Conservation (phyloP, 2,113 vertebrate genomes). For the Gnathonemus longibarbis region DNA sequence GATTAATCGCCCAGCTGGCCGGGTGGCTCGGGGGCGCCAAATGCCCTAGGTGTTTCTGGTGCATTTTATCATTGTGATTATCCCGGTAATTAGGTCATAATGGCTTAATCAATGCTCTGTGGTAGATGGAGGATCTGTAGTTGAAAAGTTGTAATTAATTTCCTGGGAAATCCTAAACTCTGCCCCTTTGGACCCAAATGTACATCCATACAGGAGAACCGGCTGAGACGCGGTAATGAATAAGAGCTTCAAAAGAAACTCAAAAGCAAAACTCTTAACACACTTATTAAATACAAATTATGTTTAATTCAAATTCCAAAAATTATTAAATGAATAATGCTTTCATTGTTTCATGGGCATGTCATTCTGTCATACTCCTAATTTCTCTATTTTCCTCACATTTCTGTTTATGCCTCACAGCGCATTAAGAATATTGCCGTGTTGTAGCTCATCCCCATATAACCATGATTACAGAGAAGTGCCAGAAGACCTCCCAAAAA, state of each 20-base stretch:
- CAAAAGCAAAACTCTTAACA: not conserved
- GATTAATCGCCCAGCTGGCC: not conserved
- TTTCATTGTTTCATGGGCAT: not conserved
- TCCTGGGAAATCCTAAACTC: not conserved
- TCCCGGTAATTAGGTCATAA: not conserved
- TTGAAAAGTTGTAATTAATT: not conserved
- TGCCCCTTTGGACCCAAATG: not conserved
- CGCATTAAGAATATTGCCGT: not conserved
- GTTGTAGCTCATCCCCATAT: not conserved
- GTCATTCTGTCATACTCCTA: not conserved
- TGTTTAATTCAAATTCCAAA: not conserved
- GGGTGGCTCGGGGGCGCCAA: not conserved
- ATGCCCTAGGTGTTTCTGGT: not conserved
- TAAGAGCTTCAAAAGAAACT: not conserved
- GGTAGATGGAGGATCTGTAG: not conserved
- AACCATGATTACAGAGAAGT: not conserved
- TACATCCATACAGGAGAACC: not conserved
- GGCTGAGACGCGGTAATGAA: not conserved
- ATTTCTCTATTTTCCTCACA: not conserved
- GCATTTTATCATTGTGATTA: not conserved
- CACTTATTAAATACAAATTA: not conserved
- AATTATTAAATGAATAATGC: not conserved
- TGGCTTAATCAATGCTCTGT: not conserved
- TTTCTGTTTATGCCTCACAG: not conserved
- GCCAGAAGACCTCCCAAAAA: not conserved